Base-by-base conservation (phyloP, 2,888 invertebrate genomes). In the Cataglyphis cursor region DNA sequence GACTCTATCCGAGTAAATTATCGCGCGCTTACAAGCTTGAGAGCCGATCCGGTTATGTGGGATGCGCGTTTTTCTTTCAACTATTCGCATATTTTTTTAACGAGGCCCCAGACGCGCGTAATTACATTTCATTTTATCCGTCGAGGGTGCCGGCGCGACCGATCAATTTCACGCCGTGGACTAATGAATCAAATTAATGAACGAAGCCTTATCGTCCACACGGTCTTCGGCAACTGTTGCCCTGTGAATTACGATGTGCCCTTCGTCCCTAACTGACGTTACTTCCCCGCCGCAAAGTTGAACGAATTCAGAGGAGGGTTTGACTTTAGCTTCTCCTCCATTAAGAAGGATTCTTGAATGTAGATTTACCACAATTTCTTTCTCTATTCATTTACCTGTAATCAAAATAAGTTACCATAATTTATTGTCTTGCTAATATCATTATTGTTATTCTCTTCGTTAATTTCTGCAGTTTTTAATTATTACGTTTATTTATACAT, bases 131-230 rank as follows among this genome's bases (percentile, higher is more conserved):
- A 74, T 85, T 83, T 75, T 72, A 65, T 66, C 31, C 62, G 57
- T 21, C 68, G 48, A 64, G 65, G 65, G 59, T 64, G 48, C 74
- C 62, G 48, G 64, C 24, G 54, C 21, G 61, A 57, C 61, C 59
- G 80, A 72, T 83, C 70, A 72, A 81, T 83, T 81, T 72, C 70
- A 54, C 62, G 66, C 51, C 68, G 35, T 75, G 59, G 73, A 66
- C 57, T 85, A 88, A 76, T 86, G 57, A 87, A 83, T 76, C 54
- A 72, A 84, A 89, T 83, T 76, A 89, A 82, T 78, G 82, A 84
- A 76, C 35, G 89, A 89, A 89, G 83, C 86, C 84, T 74, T 81
- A 83, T 66, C 84, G 51, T 59, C 31, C 24, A 21, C 57, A 15
- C 61, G 57, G 81, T 44, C 66, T 82, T 70, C 64, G 81, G 82